A percentile compares a stretch with the other conserved stretches of the same genome.
phyloP scores from a whole-genome alignment of 1,140 invertebrate species.

The Pseudobourletiella spinata region DNA sequence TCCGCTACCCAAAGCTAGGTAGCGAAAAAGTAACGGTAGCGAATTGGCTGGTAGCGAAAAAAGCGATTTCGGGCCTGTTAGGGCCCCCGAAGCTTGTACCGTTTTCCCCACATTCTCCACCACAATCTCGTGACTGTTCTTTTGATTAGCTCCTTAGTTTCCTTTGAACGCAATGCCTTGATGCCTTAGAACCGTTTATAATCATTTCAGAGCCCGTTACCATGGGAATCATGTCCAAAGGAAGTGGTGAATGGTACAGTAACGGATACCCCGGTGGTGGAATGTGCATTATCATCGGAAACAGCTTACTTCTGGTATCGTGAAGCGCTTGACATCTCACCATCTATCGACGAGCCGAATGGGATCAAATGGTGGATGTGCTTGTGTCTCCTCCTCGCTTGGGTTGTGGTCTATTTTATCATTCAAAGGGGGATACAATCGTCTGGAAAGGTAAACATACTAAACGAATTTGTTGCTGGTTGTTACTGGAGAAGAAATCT shows the following conservation, averaged over 20 bases:
- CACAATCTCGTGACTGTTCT: no score
- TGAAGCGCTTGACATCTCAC: conserved; percentile 70
- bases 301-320: conserved; percentile 86
- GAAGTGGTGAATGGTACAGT: conserved; percentile 38
- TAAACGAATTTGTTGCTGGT: no score
- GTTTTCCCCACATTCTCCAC: no score
- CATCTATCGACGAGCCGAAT: conserved; percentile 56
- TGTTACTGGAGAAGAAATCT: no score
- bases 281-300: conserved; percentile 71
- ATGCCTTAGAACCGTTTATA: no score
- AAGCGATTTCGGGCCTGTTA: no score
- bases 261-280: conserved; percentile 46
- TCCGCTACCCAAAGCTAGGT: no score
- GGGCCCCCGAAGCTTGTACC: no score
- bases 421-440: conserved; percentile 97
- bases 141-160: no score
- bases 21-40: no score
- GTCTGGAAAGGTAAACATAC: conserved; percentile 81
- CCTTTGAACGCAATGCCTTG: no score
- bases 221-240: conserved; percentile 70
- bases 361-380: conserved; percentile 91
- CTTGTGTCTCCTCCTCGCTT: conserved; percentile 80
- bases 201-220: conserved; percentile 61
- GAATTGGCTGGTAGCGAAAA: no score
- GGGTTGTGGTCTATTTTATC: conserved; percentile 91